A percentile compares a stretch with the other conserved stretches of the same genome.
Conservation (phyloP, 2,888 invertebrate species). For the Cyclophora punctaria region DNA sequence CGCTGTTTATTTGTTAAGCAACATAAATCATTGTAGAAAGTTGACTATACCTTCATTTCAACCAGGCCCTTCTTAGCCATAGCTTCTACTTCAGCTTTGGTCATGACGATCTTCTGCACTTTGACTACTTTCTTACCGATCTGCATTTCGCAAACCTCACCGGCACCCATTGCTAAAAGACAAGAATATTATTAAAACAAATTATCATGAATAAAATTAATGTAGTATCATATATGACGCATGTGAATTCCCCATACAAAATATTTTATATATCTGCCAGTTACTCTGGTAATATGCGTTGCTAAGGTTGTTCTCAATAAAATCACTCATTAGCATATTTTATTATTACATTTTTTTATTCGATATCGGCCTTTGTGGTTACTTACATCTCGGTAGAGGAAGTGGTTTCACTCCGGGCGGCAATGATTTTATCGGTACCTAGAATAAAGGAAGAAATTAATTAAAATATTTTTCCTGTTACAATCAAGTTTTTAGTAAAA, state of each 20-base stretch:
- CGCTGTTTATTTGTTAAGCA: neutral
- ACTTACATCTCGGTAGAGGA: conserved; percentile 59
- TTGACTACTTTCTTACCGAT: conserved; percentile 77
- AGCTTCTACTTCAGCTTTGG: conserved; percentile 79
- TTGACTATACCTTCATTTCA: conserved; percentile 66
- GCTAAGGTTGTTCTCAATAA: too few species aligned
- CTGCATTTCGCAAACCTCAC: conserved; percentile 68
- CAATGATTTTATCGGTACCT: conserved; percentile 54
- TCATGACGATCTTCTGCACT: conserved; percentile 79
- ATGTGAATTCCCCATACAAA: too few species aligned
- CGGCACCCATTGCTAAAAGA: conserved; percentile 32
- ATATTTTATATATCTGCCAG: too few species aligned
- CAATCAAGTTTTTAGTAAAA: too few species aligned
- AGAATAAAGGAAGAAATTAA: conserved; percentile 13
- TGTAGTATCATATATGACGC: too few species aligned
- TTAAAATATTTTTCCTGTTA: too few species aligned
- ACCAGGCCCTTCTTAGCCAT: conserved; percentile 80
- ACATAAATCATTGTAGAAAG: too few species aligned
- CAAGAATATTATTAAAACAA: conserved; percentile 1
- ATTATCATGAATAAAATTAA: neutral
- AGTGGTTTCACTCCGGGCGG: conserved; percentile 64
- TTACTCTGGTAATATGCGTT: too few species aligned
- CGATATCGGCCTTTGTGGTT: too few species aligned
- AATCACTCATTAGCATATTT: too few species aligned
- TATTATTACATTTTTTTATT: too few species aligned